phyloP scores from a whole-genome alignment of 2,888 invertebrate genomes.

The Pasiphila rectangulata region DNA sequence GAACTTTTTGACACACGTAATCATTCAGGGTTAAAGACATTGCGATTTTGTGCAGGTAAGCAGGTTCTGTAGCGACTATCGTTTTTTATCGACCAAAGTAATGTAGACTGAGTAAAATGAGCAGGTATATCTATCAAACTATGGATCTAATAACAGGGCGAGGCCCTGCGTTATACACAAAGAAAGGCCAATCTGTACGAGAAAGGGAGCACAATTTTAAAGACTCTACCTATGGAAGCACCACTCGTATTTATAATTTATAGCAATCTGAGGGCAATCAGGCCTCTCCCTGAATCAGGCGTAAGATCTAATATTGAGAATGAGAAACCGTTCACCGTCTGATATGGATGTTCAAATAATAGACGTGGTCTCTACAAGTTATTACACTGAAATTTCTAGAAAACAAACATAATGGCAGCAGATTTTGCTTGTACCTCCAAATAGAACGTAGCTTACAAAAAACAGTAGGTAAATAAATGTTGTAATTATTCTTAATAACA shows the following conservation, averaged over 20 bases:
- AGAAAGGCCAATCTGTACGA: constrained; percentile 75
- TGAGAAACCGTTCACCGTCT: constrained; percentile 64
- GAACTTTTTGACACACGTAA: no score
- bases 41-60: not conserved
- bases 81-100: no score
- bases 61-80: no score
- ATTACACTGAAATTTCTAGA: constrained; percentile 44
- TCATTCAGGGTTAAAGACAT: no score
- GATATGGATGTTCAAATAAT: constrained; percentile 54
- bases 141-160: constrained; percentile 46
- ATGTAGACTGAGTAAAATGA: no score
- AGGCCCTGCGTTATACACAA: constrained; percentile 55
- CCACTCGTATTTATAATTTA: constrained; percentile 74
- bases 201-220: constrained; percentile 78
- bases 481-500: constrained; percentile 24
- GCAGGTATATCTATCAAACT: constrained; percentile 10
- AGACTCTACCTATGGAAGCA: constrained; percentile 64
- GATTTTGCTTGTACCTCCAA: constrained; percentile 30
- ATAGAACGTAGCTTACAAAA: constrained; percentile 12
- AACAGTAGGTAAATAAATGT: constrained; percentile 4
- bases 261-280: constrained; percentile 76
- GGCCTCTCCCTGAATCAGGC: constrained; percentile 64
- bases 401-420: constrained; percentile 41
- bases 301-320: constrained; percentile 70
- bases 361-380: constrained; percentile 37